Conservation (phyloP, 2,797 vertebrate genomes). For the Apodemus agrarius region DNA sequence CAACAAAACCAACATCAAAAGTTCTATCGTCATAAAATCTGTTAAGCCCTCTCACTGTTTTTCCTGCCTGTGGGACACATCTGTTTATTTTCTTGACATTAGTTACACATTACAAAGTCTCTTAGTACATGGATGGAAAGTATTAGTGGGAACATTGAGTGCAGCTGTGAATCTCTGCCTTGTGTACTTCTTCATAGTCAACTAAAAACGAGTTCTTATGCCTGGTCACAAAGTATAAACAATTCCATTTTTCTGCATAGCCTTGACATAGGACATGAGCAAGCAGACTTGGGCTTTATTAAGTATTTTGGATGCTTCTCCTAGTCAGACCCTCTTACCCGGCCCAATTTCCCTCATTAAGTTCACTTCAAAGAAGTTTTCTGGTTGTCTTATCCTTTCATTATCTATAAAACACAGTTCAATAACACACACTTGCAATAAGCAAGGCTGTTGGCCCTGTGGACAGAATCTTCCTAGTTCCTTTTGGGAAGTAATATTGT, state of each 20-base stretch:
- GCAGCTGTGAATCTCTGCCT: slow-evolving; percentile 66
- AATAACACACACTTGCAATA: background rate
- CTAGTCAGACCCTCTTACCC: background rate
- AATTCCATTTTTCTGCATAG: slow-evolving; percentile 43
- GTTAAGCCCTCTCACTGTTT: slow-evolving; percentile 22
- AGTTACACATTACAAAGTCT: slow-evolving; percentile 68
- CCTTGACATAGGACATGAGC: background rate
- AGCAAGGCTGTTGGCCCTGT: background rate
- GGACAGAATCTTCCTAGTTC: background rate
- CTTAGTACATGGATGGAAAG: slow-evolving; percentile 51
- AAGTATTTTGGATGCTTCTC: background rate
- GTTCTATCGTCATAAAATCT: slow-evolving; percentile 46
- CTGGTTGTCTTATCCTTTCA: background rate
- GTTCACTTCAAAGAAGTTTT: background rate
- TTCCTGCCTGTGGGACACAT: slow-evolving; percentile 63
- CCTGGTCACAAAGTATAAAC: slow-evolving; percentile 18
- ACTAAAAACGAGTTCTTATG: slow-evolving; percentile 42
- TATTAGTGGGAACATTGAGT: slow-evolving; percentile 72
- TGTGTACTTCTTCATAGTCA: slow-evolving; percentile 15
- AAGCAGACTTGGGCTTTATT: background rate
- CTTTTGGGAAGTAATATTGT: slow-evolving; percentile 7
- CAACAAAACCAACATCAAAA: slow-evolving; percentile 58
- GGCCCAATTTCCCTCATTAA: background rate
- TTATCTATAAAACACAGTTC: slow-evolving; percentile 12
- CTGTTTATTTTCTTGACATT: slow-evolving; percentile 74